Conservation (phyloP, 2,113 vertebrate species). For the Halichoeres trimaculatus region DNA sequence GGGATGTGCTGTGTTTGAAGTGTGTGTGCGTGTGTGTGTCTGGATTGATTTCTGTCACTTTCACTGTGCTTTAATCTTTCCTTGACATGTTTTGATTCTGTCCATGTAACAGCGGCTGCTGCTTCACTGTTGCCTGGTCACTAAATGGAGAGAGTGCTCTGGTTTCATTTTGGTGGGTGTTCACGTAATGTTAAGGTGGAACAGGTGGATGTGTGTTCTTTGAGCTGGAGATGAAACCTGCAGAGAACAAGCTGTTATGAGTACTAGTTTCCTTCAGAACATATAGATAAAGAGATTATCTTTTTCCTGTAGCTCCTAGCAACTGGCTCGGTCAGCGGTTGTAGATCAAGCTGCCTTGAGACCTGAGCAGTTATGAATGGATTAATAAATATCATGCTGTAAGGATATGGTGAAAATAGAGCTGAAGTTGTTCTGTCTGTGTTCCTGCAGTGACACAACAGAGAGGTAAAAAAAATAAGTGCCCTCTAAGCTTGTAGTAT, state of each 20-base stretch:
- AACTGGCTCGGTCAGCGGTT: constrained; percentile 34
- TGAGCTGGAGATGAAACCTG: constrained; percentile 14
- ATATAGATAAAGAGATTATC: constrained; percentile 21
- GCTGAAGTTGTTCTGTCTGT: constrained; percentile 16
- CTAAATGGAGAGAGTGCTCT: constrained; percentile 39
- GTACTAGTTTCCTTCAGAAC: neutral
- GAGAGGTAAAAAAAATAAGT: neutral
- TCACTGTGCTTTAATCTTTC: constrained; percentile 4
- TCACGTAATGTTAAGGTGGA: constrained; percentile 41
- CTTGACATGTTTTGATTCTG: constrained; percentile 31
- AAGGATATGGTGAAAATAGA: neutral
- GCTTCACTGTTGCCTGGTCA: constrained; percentile 42
- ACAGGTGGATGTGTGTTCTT: constrained; percentile 25
- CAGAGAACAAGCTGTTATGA: neutral
- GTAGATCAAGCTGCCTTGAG: constrained; percentile 26
- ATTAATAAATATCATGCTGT: constrained; percentile 15
- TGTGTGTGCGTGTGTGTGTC: neutral
- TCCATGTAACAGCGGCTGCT: constrained; percentile 33
- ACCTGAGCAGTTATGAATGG: constrained; percentile 20
- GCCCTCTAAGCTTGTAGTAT: too few relatives aligned
- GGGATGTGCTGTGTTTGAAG: neutral
- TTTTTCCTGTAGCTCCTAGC: constrained; percentile 32
- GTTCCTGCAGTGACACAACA: neutral
- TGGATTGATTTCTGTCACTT: constrained; percentile 14
- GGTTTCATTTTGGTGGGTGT: constrained; percentile 44